Evolutionary conservation across 37 sponge, comb jelly and placozoan genomes (phyloP), one percentile per base, ranked within the genome.

Genomic region (Axinella damicornis): DNA sequence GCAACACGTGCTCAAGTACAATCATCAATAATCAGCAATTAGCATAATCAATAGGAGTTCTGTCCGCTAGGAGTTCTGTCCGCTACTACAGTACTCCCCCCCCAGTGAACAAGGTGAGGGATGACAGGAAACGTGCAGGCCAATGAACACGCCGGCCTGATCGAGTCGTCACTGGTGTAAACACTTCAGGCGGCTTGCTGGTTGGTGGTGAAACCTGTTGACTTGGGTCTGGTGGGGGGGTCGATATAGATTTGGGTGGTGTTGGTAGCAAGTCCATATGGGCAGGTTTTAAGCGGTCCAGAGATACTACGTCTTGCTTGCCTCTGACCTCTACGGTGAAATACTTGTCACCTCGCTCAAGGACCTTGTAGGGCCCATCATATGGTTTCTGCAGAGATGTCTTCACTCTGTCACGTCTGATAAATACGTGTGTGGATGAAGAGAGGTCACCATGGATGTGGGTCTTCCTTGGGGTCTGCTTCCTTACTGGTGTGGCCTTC

Each of bases 41-140:
- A n/a, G n/a, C n/a, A n/a, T n/a, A n/a, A n/a, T n/a, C n/a, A n/a
- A n/a, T n/a, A n/a, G n/a, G n/a, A n/a, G n/a, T n/a, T n/a, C n/a
- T n/a, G n/a, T n/a, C n/a, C n/a, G n/a, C n/a, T n/a, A n/a, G n/a
- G n/a, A n/a, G n/a, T n/a, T n/a, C n/a, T n/a, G n/a, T n/a, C n/a
- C n/a, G n/a, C n/a, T 17, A 40, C 74, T 73, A 73, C 74, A 73
- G 2, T 12, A 73, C 54, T 69, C 70, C 70, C 70, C 70, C 70
- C 33, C 67, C 67, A 69, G 70, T 34, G 70, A 31, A 4, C 22
- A 27, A 5, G 33, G 28, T n/a, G n/a, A n/a, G 9, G 4, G 4
- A 46, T 4, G 9, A 36, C 9, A 5, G 6, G 21, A 16, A 16
- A 69, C 70, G 34, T 15, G 60, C 36, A 16, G 79, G 79, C 28